phyloP scores from a whole-genome alignment of 1,140 invertebrate genomes.

The Bombus affinis region DNA sequence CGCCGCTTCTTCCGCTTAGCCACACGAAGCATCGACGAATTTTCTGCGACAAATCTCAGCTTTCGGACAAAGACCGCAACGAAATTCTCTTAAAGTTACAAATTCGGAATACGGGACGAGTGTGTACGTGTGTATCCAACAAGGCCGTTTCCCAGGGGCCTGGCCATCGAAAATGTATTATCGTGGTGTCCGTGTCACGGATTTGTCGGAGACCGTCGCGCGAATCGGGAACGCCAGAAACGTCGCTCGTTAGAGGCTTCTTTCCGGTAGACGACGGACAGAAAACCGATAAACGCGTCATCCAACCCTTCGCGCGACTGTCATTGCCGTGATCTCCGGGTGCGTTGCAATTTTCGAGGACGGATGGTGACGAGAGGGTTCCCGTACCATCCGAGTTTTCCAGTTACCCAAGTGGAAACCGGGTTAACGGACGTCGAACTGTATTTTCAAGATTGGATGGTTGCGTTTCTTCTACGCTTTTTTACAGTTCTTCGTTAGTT shows the following conservation, averaged over 20 bases:
- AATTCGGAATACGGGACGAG: too few relatives aligned
- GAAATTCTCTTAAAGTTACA: too few relatives aligned
- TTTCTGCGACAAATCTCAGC: slow-evolving; percentile 39
- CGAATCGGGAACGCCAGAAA: background rate
- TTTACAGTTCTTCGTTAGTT: background rate
- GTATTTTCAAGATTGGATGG: background rate
- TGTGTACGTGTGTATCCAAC: too few relatives aligned
- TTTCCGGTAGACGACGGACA: background rate
- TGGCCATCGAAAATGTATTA: background rate
- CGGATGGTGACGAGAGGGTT: background rate
- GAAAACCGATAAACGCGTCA: slow-evolving; percentile 21
- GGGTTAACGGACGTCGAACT: background rate
- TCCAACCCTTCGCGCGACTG: background rate
- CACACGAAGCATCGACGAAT: slow-evolving; percentile 53
- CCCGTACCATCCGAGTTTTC: background rate
- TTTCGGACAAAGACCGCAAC: too few relatives aligned
- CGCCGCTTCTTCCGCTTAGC: slow-evolving; percentile 23
- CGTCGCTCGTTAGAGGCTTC: slow-evolving; percentile 7
- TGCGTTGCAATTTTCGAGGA: slow-evolving; percentile 12
- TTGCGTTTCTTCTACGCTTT: background rate
- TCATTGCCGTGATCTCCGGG: background rate
- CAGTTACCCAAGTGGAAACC: background rate
- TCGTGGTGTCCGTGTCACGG: background rate
- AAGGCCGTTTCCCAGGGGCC: background rate
- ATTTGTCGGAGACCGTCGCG: background rate